Evolutionary conservation across 2,113 vertebrate genomes (phyloP).

Genomic region (Paralichthys olivaceus): DNA sequence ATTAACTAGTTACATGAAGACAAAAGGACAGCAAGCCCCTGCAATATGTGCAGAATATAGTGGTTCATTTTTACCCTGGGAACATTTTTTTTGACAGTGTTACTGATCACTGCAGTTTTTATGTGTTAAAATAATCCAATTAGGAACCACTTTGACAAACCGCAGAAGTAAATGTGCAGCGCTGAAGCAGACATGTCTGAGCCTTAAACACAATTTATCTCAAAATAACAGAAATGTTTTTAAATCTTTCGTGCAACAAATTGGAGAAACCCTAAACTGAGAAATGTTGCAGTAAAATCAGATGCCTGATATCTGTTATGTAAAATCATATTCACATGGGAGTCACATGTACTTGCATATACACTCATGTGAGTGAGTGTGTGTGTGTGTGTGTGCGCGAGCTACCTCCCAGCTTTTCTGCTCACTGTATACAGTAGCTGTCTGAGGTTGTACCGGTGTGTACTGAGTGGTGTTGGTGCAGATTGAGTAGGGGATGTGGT

Average conservation of each 20-base stretch:
- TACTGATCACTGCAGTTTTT: not conserved
- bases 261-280: not conserved
- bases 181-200: no score
- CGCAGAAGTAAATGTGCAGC: no score
- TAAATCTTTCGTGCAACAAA: not conserved
- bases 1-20: not conserved
- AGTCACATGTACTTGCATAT: not conserved
- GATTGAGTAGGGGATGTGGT: constrained; percentile 6
- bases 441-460: constrained; percentile 28
- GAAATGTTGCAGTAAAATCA: not conserved
- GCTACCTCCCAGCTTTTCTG: not conserved
- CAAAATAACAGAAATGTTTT: no score
- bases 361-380: not conserved
- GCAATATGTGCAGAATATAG: not conserved
- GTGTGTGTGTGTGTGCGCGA: not conserved
- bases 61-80: no score
- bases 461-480: not conserved
- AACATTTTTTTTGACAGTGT: no score
- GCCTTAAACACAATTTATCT: no score
- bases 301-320: not conserved
- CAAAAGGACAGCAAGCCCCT: not conserved
- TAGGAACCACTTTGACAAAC: not conserved
- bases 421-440: constrained; percentile 8
- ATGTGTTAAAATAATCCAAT: not conserved
- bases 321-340: not conserved